Evolutionary conservation across 2,113 vertebrate genomes (phyloP).

Genomic region (Procapra przewalskii): DNA sequence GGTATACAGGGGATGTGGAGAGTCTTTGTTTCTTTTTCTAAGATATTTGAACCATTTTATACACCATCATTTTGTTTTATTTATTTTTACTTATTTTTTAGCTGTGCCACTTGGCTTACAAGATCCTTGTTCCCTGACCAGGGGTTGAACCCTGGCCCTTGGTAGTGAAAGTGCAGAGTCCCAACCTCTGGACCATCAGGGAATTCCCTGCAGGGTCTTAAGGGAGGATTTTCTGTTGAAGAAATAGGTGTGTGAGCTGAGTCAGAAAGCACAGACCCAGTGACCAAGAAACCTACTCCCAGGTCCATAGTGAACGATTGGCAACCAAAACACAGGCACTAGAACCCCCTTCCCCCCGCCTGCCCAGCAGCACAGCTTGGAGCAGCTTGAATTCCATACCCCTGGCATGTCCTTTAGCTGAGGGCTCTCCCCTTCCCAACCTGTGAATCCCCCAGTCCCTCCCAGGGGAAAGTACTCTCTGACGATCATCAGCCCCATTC

Average conservation of each 20-base stretch:
- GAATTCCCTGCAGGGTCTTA: neutral
- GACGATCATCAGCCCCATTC: neutral
- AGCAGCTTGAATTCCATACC: neutral
- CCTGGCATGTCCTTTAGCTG: neutral
- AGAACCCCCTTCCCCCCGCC: rapidly evolving
- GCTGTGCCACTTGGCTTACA: neutral
- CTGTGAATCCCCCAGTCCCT: neutral
- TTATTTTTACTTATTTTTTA: neutral
- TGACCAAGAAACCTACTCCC: neutral
- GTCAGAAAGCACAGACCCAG: neutral
- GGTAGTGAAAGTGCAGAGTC: neutral
- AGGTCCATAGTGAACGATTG: rapidly evolving
- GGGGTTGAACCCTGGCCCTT: neutral
- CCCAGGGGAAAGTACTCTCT: neutral
- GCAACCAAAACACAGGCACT: neutral
- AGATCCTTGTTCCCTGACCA: neutral
- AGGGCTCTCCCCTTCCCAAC: neutral
- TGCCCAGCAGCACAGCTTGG: rapidly evolving
- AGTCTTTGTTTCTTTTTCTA: neutral
- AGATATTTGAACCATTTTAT: neutral
- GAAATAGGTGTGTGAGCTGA: neutral
- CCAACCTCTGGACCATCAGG: neutral
- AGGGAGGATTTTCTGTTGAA: neutral
- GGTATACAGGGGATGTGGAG: neutral
- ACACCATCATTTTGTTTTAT: neutral